Conservation (phyloP, 2,113 vertebrate species). For the human region GRCh38 chr14:36179001-36179500, state of each 20-base stretch:
- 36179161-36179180: neutral
- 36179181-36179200: neutral
- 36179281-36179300: neutral
- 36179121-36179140: neutral
- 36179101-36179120: neutral
- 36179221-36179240: neutral
- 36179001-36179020: neutral
- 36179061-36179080: neutral
- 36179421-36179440: neutral
- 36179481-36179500: neutral
- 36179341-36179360: conserved; percentile 39
- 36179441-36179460: neutral
- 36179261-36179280: neutral
- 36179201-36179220: neutral
- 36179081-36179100: neutral
- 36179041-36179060: neutral
- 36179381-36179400: neutral
- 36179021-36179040: neutral
- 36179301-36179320: neutral
- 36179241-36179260: neutral
- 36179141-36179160: neutral
- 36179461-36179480: neutral
- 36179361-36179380: neutral
- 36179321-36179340: neutral
- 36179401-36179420: neutral